A percentile compares a stretch with the other conserved stretches of the same genome.
Conservation (phyloP, 2,888 invertebrate species). For the Brenthis ino region DNA sequence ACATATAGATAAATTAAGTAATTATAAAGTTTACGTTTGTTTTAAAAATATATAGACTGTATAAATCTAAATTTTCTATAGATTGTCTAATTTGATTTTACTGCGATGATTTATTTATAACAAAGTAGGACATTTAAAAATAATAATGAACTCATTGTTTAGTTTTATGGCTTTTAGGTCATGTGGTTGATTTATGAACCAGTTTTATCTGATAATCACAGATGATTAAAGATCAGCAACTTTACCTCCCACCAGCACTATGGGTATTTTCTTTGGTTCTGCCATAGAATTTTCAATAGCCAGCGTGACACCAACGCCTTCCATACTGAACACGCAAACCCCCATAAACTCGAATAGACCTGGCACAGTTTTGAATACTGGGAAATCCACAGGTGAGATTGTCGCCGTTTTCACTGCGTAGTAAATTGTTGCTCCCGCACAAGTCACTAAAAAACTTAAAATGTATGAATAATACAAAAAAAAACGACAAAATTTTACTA, state of each 20-base stretch:
- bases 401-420: slow-evolving; percentile 42
- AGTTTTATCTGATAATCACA: neutral
- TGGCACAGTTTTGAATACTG: slow-evolving; percentile 40
- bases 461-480: no score
- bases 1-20: no score
- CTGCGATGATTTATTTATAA: no score
- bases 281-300: slow-evolving; percentile 60
- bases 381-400: slow-evolving; percentile 38
- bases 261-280: slow-evolving; percentile 50
- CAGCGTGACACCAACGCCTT: slow-evolving; percentile 56
- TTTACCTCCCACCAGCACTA: slow-evolving; percentile 51
- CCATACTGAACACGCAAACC: slow-evolving; percentile 78
- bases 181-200: no score
- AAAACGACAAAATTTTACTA: no score
- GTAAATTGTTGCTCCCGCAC: slow-evolving; percentile 48
- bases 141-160: no score
- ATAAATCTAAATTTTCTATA: neutral
- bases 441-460: slow-evolving; percentile 44
- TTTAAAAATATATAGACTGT: no score
- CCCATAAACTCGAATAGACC: slow-evolving; percentile 68
- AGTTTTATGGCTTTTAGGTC: no score
- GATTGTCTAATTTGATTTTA: neutral
- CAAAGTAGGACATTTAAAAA: no score
- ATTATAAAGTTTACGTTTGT: no score
- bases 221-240: neutral